Evolutionary conservation across 2,888 invertebrate genomes (phyloP), one percentile per base, ranked within the genome.

Genomic region (Orthonevra nobilis): DNA sequence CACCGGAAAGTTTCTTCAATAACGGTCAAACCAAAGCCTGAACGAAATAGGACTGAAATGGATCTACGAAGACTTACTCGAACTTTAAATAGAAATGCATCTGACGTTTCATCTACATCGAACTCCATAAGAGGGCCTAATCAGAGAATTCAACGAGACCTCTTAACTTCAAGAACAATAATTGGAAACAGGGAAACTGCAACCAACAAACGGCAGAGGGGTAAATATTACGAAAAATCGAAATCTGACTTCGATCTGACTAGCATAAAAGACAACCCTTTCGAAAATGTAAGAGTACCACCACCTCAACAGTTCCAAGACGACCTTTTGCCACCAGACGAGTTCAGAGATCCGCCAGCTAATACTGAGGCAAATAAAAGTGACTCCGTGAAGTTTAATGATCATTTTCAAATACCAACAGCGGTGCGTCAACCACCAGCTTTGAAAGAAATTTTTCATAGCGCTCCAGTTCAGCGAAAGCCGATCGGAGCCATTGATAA

Each of bases 291-390:
- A 0, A 89, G 91, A 20, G 87, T 94, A 73, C 95, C 95, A 20
- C 96, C 96, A 0, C 96, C 96, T 1, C 94, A 95, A 85, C 95
- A 95, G 88, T 96, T 96, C 85, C 92, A 94, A 86, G 95, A 95
- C 88, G 93, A 92, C 48, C 93, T 94, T 14, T 93, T 94, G 34
- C 95, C 95, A 5, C 94, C 94, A 0, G 94, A 94, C 83, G 92
- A 92, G 83, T 94, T 94, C 84, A 89, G 91, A 1, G 92, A 91
- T 85, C 91, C 91, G 0, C 90, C 90, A 0, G 84, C 86, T 2
- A 82, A 83, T 32, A 48, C 36, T 5, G 77, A 72, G 6, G 26
- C 7, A n/a, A 32, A 54, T 1, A 64, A 30, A 20, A 30, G 81
- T 81, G 10, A 81, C 68, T 64, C 28, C 12, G 7, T 26, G 32